phyloP scores from a whole-genome alignment of 92 coral and sea anemone genomes.

The Phenganax marumi region DNA sequence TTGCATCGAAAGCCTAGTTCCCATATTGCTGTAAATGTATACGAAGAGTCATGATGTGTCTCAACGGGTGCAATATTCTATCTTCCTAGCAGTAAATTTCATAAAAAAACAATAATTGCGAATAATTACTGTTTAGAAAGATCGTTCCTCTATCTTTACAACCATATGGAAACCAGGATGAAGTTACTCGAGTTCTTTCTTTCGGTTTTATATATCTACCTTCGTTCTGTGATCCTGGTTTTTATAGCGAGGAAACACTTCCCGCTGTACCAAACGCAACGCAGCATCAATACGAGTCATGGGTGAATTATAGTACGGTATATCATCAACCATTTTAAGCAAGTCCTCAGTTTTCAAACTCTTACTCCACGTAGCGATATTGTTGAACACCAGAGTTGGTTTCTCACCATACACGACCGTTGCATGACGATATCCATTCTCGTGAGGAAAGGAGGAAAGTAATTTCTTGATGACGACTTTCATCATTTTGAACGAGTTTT shows the following conservation, averaged over 20 bases:
- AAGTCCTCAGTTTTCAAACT: conserved; percentile 6
- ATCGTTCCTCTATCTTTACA: no score
- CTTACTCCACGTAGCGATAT: not conserved
- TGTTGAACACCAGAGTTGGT: conserved; percentile 32
- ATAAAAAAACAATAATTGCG: no score
- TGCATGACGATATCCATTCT: conserved; percentile 42
- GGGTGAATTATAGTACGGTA: conserved; percentile 31
- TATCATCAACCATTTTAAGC: not conserved
- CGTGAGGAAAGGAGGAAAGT: conserved; percentile 9
- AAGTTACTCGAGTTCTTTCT: no score
- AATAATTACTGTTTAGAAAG: no score
- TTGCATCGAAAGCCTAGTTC: no score
- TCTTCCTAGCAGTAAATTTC: no score
- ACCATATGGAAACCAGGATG: no score
- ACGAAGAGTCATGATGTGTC: no score
- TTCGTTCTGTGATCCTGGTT: not conserved
- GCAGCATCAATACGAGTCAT: conserved; percentile 40
- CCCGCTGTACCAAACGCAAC: conserved; percentile 18
- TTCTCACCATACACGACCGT: conserved; percentile 27
- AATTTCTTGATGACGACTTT: conserved; percentile 31
- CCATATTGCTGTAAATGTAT: no score
- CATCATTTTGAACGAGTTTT: conserved; percentile 13
- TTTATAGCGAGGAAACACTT: conserved; percentile 6
- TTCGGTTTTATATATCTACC: not conserved
- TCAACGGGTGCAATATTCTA: no score